Evolutionary conservation across 2,797 vertebrate species (phyloP).

Genomic region (Orientallactaga sibirica): DNA sequence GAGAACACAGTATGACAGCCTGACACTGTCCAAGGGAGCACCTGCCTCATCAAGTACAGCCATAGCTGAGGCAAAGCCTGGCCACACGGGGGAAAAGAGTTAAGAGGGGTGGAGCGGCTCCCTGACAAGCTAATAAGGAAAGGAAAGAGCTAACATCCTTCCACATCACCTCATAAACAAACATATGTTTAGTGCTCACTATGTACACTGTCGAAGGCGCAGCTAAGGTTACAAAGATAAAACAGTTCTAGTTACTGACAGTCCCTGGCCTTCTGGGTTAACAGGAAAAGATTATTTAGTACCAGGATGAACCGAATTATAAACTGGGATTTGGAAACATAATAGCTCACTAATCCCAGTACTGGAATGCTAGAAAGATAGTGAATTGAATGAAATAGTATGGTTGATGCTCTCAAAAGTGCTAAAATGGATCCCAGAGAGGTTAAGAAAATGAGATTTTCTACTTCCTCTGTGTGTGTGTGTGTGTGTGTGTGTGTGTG

Average conservation of each 20-base stretch:
- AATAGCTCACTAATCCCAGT: neutral
- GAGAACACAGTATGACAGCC: neutral
- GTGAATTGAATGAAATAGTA: neutral
- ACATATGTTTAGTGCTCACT: neutral
- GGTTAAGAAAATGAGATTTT: neutral
- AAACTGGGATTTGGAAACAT: neutral
- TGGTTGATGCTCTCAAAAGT: neutral
- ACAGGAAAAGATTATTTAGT: neutral
- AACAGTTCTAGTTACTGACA: neutral
- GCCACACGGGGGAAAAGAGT: neutral
- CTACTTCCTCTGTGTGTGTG: too few relatives aligned
- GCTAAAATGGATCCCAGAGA: neutral
- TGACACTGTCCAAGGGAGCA: too few relatives aligned
- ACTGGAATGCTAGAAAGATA: neutral
- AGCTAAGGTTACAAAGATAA: conserved; percentile 41
- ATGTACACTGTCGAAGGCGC: neutral
- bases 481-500: too few relatives aligned
- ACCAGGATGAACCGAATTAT: neutral
- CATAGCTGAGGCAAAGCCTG: neutral
- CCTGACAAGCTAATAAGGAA: conserved; percentile 6
- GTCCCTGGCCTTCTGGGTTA: neutral
- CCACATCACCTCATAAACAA: conserved; percentile 39
- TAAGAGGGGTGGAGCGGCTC: neutral
- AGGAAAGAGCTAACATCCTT: conserved; percentile 1
- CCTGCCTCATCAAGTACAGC: neutral